Percentiles rank a stretch among this genome's conserved stretches.
phyloP scores from a whole-genome alignment of 2,113 vertebrate genomes.

The Pagrus major region DNA sequence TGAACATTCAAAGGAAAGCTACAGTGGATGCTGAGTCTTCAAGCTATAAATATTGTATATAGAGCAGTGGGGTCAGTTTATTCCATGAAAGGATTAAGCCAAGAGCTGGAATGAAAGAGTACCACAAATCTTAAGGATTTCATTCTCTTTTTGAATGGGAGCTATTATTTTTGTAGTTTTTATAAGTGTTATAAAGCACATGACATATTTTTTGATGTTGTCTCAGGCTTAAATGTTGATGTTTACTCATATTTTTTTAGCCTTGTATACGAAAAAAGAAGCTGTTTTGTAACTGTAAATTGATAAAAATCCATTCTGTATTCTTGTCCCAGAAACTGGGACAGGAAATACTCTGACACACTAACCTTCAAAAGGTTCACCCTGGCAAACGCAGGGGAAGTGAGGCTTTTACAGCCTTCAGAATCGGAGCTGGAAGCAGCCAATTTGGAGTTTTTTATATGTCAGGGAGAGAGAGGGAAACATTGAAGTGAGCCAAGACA shows the following conservation, averaged over 20 bases:
- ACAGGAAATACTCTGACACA: conserved; percentile 73
- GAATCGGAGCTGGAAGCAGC: conserved; percentile 52
- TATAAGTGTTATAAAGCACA: conserved; percentile 69
- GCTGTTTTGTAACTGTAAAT: conserved; percentile 55
- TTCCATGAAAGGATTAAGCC: conserved; percentile 55
- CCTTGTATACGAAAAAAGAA: conserved; percentile 64
- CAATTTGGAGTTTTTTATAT: conserved; percentile 77
- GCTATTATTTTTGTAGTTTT: conserved; percentile 72
- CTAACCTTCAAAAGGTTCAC: conserved; percentile 71
- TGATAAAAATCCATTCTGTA: conserved; percentile 38
- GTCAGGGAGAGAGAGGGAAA: conserved; percentile 68
- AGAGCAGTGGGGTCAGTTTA: conserved; percentile 56
- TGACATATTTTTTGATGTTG: conserved; percentile 66
- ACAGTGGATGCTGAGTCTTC: conserved; percentile 46
- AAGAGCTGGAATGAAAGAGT: conserved; percentile 59
- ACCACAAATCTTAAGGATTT: conserved; percentile 59
- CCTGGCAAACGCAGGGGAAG: conserved; percentile 59
- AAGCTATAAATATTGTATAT: conserved; percentile 62
- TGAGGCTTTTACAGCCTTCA: conserved; percentile 65
- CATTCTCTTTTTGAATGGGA: conserved; percentile 69
- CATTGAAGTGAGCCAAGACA: conserved; percentile 68
- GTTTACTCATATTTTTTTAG: conserved; percentile 68
- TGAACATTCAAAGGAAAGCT: conserved; percentile 54
- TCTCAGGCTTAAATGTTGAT: conserved; percentile 75
- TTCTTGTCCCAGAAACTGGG: conserved; percentile 62